Base-by-base conservation (phyloP, 2,113 vertebrate species). In the Pimephales promelas region DNA sequence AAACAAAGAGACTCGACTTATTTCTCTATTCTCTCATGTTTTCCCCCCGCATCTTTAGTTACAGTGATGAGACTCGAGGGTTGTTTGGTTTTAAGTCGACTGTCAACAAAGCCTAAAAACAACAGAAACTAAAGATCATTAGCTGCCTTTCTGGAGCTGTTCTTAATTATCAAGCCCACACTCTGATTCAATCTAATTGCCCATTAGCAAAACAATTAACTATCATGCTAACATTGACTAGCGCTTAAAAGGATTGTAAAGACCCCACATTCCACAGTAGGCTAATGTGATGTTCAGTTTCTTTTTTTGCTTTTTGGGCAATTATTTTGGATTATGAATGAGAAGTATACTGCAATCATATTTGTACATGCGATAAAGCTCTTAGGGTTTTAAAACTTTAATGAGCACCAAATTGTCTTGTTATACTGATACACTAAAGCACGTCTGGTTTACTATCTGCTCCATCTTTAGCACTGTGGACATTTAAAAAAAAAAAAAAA, bases 121-220 rank as follows among this genome's bases (percentile, higher is more conserved):
- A 40, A 74, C 28, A 86, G 16, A 10, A 22, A 75, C 34, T 80
- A 72, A 85, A 88, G 83, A 88, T 91, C 88, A 90, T 88, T 86
- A 85, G 84, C 68, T 79, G 84, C 83, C 88, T 91, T 87, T 86
- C 79, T 87, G 61, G 7, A 73, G 86, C 78, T 89, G 86, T 89
- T 90, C 89, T 91, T 84, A 84, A 86, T 83, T 83, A 83, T 83
- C 74, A 66, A 1, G 36, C 18, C 9, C 83, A 64, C 82, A 82
- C 85, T 89, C 68, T 89, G 86, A 88, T 91, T 91, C 72, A 70
- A 90, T 92, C 91, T 86, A 92, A 90, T 82, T 88, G 88, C 89
- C 87, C 85, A 90, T 91, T 90, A 91, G 81, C 82, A 31, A 2
- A 47, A 84, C 75, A 36, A 62, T 90, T 91, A 92, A 71, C 86